phyloP scores from a whole-genome alignment of 2,888 invertebrate genomes.

The Metellina segmentata region DNA sequence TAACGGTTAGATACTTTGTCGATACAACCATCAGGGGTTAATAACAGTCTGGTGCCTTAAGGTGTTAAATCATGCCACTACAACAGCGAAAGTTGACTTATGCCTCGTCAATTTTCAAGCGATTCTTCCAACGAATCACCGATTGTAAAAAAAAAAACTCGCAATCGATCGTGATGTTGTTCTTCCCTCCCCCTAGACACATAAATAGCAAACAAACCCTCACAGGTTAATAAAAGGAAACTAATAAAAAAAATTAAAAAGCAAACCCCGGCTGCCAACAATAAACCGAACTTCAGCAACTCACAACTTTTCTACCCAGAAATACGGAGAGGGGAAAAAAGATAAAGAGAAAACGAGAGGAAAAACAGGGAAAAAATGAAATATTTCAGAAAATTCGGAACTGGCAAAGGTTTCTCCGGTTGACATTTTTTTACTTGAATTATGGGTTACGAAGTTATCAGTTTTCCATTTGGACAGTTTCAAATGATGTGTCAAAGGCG shows the following conservation, averaged over 20 bases:
- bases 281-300: not conserved
- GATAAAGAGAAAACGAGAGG: slow-evolving; percentile 18
- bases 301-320: not conserved
- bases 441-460: slow-evolving; percentile 70
- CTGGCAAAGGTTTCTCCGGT: not conserved
- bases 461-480: slow-evolving; percentile 74
- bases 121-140: not conserved
- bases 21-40: too few species aligned
- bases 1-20: too few species aligned
- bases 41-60: too few species aligned
- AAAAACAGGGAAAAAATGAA: slow-evolving; percentile 23
- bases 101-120: not conserved
- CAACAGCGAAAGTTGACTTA: not conserved
- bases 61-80: too few species aligned
- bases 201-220: not conserved
- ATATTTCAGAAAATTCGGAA: slow-evolving; percentile 42
- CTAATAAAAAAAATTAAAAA: slow-evolving; percentile 6
- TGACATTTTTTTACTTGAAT: slow-evolving; percentile 44
- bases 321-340: not conserved
- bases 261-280: not conserved
- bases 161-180: not conserved
- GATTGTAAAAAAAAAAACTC: not conserved
- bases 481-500: slow-evolving; percentile 69
- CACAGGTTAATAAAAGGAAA: not conserved
- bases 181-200: not conserved